Base-by-base conservation (phyloP, 37 sponge, comb jelly and placozoan genomes). In the Halisarca cf. caerulea region DNA sequence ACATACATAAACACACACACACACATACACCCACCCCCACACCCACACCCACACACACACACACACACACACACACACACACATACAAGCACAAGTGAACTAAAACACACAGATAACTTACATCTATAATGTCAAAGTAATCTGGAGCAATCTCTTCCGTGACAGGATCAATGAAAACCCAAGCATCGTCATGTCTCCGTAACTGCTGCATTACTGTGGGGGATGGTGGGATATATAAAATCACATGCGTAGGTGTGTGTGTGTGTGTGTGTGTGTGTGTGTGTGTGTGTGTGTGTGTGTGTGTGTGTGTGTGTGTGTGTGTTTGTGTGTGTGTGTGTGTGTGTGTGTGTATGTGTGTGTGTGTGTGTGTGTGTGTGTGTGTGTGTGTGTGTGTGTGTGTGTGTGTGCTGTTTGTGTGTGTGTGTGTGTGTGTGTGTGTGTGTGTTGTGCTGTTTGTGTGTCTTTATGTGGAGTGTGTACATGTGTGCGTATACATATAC, bases 61-160 rank as follows among this genome's bases (percentile, higher is more conserved):
- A 62, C 64, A 62, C 30, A 23, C 30, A 62, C 64, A 27, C 30
- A 62, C 64, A 23, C 30, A 62, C 64, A 62, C 64, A 23, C 30
- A 47, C 51, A 47, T 11, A 11, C 51, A 11, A 6, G 51, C 51
- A 47, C 51, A 47, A 6, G 21, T 71, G 30, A 9, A 71, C 30
- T 9, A 3, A 71, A 6, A 38, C 32, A 30, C 21, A 32, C 41
- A 75, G 27, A 32, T 38, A 11, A 66, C 34, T 20, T 66, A 82
- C 83, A 21, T 33, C 59, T 17, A 95, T 82, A 47, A 91, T 86
- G 18, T 95, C 95, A 72, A 86, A 89, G 80, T 95, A 95, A 54
- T 92, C 92, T 6, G 95, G 95, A 35, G 95, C 95, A 47, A 95
- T 95, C 58, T 86, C 84, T 68, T 95, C 95, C 34, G 95, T 91